Percentiles rank a stretch among this genome's conserved stretches.
Evolutionary conservation across 2,113 vertebrate genomes (phyloP).

Genomic region (Thamnaconus septentrionalis): DNA sequence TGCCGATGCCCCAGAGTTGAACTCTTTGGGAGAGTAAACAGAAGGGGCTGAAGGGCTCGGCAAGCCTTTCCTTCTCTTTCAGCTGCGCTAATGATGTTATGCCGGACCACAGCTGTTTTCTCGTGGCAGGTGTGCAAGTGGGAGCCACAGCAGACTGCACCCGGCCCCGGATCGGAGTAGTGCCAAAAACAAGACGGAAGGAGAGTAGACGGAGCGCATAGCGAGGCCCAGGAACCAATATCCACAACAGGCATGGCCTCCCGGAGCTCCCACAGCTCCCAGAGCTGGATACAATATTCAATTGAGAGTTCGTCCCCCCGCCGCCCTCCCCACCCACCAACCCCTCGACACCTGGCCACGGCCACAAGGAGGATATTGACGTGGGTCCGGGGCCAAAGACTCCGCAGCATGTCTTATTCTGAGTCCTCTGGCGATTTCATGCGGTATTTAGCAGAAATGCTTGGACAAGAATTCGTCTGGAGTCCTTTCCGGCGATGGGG

Average conservation of each 20-base stretch:
- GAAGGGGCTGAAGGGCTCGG: slow-evolving; percentile 9
- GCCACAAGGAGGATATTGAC: slow-evolving; percentile 60
- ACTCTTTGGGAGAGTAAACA: slow-evolving; percentile 47
- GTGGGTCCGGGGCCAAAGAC: slow-evolving; percentile 55
- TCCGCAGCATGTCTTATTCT: slow-evolving; percentile 53
- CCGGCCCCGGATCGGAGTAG: slow-evolving; percentile 52
- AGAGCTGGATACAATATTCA: slow-evolving; percentile 63
- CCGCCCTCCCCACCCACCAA: too few species aligned
- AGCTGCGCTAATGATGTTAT: slow-evolving; percentile 78
- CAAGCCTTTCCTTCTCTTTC: slow-evolving; percentile 69
- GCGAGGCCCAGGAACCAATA: slow-evolving; percentile 63
- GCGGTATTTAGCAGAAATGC: slow-evolving; percentile 51
- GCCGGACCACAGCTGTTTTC: slow-evolving; percentile 76
- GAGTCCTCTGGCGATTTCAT: slow-evolving; percentile 58
- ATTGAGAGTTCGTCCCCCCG: slow-evolving; percentile 57
- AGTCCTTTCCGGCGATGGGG: slow-evolving; percentile 56
- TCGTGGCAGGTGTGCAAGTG: slow-evolving; percentile 75
- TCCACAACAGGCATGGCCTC: slow-evolving; percentile 65
- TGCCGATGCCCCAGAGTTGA: slow-evolving; percentile 47
- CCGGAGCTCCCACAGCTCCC: slow-evolving; percentile 58
- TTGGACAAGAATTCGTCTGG: slow-evolving; percentile 63
- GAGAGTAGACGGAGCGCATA: slow-evolving; percentile 67
- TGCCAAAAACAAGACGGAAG: slow-evolving; percentile 73
- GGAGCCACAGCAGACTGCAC: slow-evolving; percentile 55
- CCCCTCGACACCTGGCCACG: slow-evolving; percentile 75